Evolutionary conservation across 1,140 invertebrate species (phyloP), one percentile per base, ranked within the genome.

Genomic region (Pararge aegeria): DNA sequence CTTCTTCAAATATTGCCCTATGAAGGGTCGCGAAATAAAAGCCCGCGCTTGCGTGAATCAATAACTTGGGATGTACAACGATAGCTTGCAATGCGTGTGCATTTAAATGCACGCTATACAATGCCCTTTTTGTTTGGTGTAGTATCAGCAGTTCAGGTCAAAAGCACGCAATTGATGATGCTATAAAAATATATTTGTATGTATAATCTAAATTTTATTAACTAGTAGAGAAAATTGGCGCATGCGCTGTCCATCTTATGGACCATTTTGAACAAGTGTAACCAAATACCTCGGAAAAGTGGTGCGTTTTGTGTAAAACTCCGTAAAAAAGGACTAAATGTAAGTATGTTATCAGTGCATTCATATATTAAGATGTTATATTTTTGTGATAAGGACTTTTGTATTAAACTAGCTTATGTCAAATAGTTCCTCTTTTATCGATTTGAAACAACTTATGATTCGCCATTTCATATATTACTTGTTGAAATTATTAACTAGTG

Each of bases 1-100:
- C 64, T 42, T 55, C 49, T 64, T 72, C 57, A 48, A 68, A 27
- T 18, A 13, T 56, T 49, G 64, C 61, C 68, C 16, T 49, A 44
- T 15, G 55, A 12, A 75, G 75, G 75, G 74, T 74, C 62, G 72
- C 70, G 55, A 78, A 73, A 71, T 69, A 37, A 38, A 16, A 64
- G 70, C 53, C 60, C 70, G 75, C 84, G 84, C 84, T 68, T 86
- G 84, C 84, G 84, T 73, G 73, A 80, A 87, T 87, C 84, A 79
- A 87, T 87, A 87, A 66, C 59, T 30, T 51, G 18, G 60, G 63
- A 56, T 18, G 46, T 78, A 81, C 68, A 55, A 70, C 29, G 61
- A 49, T 55, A 16, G 34, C 13, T 42, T 34, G n/a, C 12, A 5
- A 38, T 6, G 18, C n/a, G 30, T 38, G 12, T n/a, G 4, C 15